Percentiles rank a stretch among this genome's conserved stretches.
phyloP scores from a whole-genome alignment of 1,140 invertebrate genomes.

The Dinoponera quadriceps region DNA sequence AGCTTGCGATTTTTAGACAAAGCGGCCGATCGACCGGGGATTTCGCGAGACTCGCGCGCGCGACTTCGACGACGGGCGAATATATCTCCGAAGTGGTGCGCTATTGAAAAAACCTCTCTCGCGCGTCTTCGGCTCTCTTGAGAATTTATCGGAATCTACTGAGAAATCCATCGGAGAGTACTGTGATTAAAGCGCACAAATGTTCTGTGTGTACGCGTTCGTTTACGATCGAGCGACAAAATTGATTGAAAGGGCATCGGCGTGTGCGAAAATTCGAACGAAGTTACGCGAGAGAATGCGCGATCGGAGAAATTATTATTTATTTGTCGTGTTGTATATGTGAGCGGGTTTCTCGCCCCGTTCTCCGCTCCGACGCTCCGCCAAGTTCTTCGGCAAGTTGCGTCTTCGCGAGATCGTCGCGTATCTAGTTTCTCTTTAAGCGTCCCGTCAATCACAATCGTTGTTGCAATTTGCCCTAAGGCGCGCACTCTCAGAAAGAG shows the following conservation, averaged over 20 bases:
- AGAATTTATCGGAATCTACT: too few relatives aligned
- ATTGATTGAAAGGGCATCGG: too few relatives aligned
- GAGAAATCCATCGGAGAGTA: too few relatives aligned
- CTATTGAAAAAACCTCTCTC: background rate
- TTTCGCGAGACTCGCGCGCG: background rate
- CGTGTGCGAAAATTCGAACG: too few relatives aligned
- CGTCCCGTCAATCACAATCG: conserved; percentile 33
- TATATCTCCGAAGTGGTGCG: background rate
- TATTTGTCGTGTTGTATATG: too few relatives aligned
- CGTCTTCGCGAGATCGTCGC: conserved; percentile 11
- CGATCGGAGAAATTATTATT: too few relatives aligned
- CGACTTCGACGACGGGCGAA: too few relatives aligned
- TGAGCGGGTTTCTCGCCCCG: background rate
- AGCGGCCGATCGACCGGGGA: background rate
- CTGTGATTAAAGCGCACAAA: too few relatives aligned
- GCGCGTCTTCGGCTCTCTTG: background rate
- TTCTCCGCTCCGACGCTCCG: conserved; percentile 30
- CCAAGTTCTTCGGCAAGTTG: conserved; percentile 30
- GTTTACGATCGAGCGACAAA: too few relatives aligned
- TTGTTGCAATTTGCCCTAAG: conserved; percentile 44
- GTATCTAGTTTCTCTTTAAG: conserved; percentile 9
- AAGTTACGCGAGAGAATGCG: too few relatives aligned
- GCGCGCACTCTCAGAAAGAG: background rate
- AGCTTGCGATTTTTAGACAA: conserved; percentile 15
- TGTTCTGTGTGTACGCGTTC: too few relatives aligned